Percentiles rank a stretch among this genome's conserved stretches.
These are phyloP conservation scores for Pithys albifrons DNA, from an alignment of 2,113 vertebrate species.

Conservation along the genomic window DNA sequence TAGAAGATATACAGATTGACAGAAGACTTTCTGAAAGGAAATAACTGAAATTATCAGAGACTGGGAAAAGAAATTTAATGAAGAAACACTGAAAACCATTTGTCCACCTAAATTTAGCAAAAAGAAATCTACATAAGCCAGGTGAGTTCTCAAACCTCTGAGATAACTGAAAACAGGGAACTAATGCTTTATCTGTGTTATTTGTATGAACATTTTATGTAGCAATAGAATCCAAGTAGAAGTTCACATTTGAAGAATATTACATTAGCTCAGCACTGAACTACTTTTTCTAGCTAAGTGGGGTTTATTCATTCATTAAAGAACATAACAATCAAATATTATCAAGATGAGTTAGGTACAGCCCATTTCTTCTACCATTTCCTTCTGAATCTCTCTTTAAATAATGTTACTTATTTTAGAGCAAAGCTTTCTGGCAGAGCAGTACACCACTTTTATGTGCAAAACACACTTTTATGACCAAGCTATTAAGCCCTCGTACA, in stretches of 20 bases:
- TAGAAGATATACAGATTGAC: background rate
- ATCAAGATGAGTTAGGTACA: background rate
- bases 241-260: background rate
- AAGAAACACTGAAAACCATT: background rate
- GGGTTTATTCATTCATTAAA: background rate
- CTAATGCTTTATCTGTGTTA: background rate
- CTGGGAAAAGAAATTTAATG: background rate
- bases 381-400: background rate
- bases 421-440: background rate
- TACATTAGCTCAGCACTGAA: background rate
- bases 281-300: background rate
- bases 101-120: background rate
- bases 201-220: background rate
- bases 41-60: background rate
- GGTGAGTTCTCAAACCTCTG: background rate
- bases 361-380: background rate
- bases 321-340: background rate
- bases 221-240: background rate
- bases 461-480: slow-evolving; percentile 10
- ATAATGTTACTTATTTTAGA: slow-evolving; percentile 8
- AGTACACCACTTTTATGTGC: background rate
- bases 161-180: background rate
- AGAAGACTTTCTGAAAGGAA: background rate
- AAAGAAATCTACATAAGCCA: background rate
- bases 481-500: background rate